Conservation (phyloP, 2,888 invertebrate genomes). For the Drosophila multiciliata region DNA sequence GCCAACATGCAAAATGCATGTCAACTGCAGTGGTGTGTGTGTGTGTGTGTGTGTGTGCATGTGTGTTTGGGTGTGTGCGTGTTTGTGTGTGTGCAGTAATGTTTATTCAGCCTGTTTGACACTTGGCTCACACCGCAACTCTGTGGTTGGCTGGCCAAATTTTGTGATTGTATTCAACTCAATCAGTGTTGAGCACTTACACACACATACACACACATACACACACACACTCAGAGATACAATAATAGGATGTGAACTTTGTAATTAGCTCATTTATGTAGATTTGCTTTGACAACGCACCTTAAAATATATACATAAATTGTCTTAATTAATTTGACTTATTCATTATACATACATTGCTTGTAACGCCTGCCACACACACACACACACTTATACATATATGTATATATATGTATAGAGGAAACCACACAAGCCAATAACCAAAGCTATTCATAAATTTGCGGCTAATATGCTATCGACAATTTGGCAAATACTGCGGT, state of each 20-base stretch:
- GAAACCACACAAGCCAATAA: conserved; percentile 43
- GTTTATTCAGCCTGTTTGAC: conserved; percentile 38
- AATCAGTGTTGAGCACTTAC: conserved; percentile 56
- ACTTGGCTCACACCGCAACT: conserved; percentile 7
- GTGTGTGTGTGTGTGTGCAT: background rate
- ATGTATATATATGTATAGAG: background rate
- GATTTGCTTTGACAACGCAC: conserved; percentile 76
- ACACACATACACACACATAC: conserved; percentile 3
- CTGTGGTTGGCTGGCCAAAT: conserved; percentile 50
- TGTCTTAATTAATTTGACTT: conserved; percentile 72
- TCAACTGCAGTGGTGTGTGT: conserved; percentile 47
- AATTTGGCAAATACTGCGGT: conserved; percentile 71
- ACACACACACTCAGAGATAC: background rate
- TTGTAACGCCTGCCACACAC: conserved; percentile 5
- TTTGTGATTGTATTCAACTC: conserved; percentile 58
- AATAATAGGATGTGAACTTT: background rate
- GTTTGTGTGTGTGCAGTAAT: conserved; percentile 15
- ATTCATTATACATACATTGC: conserved; percentile 66
- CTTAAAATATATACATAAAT: conserved; percentile 64
- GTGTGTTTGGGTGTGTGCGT: background rate
- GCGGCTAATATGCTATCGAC: conserved; percentile 61
- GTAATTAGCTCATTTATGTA: conserved; percentile 77
- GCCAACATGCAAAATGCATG: conserved; percentile 53
- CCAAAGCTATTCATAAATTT: conserved; percentile 75
- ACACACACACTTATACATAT: background rate